A percentile compares a stretch with the other conserved stretches of the same genome.
These are phyloP conservation scores for Notolepis coatsorum DNA, from an alignment of 2,797 vertebrate species.

Conservation along the genomic window DNA sequence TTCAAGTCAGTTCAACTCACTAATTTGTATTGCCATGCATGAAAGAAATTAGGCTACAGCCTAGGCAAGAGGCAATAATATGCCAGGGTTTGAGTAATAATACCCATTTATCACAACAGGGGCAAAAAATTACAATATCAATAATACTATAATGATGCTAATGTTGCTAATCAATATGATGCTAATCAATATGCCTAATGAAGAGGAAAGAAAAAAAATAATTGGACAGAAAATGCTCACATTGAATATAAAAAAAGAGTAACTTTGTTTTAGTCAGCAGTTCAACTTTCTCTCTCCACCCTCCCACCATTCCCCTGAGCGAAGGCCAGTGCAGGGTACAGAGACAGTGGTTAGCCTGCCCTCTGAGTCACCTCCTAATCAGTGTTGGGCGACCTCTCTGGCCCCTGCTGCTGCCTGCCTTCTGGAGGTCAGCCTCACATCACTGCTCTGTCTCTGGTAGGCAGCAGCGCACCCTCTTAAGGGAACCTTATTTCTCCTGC, in stretches of 20 bases:
- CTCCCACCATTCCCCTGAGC: slow-evolving; percentile 6
- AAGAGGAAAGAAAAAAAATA: neutral
- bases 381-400: slow-evolving; percentile 65
- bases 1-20: no score
- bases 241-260: neutral
- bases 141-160: neutral
- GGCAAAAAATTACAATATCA: neutral
- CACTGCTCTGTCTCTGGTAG: slow-evolving; percentile 42
- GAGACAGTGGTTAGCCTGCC: slow-evolving; percentile 54
- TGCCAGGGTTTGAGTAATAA: no score
- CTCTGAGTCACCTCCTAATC: slow-evolving; percentile 73
- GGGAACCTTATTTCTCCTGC: slow-evolving; percentile 66
- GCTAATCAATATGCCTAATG: neutral
- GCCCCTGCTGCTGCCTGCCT: slow-evolving; percentile 65
- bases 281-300: neutral
- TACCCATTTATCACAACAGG: no score
- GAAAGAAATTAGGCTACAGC: neutral
- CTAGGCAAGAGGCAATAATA: neutral
- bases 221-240: neutral
- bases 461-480: slow-evolving; percentile 45
- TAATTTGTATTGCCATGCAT: no score
- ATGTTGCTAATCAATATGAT: neutral
- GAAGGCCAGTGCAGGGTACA: slow-evolving; percentile 25
- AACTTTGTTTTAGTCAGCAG: neutral
- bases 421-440: slow-evolving; percentile 66